Conservation (phyloP, 1,140 invertebrate species). For the Pseudoatta argentina region DNA sequence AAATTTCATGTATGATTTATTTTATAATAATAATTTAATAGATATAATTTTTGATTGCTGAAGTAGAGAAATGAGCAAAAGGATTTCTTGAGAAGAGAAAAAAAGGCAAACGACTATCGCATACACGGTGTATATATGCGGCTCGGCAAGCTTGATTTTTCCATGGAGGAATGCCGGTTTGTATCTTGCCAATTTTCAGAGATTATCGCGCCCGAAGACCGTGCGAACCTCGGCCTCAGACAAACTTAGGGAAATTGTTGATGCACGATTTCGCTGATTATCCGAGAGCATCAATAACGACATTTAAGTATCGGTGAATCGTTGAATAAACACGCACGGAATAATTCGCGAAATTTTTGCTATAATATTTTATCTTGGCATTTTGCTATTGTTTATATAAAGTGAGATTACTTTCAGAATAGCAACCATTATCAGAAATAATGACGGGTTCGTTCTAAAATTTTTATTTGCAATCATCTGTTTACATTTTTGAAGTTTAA, state of each 20-base stretch:
- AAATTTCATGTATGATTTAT: background rate
- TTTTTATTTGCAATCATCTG: background rate
- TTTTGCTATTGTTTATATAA: background rate
- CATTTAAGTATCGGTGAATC: conserved; percentile 13
- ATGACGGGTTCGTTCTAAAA: background rate
- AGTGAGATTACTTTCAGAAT: background rate
- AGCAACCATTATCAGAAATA: background rate
- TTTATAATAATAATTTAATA: background rate
- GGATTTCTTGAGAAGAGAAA: background rate
- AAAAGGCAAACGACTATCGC: background rate
- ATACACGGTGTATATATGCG: conserved; percentile 59
- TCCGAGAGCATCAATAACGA: conserved; percentile 16
- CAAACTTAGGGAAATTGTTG: conserved; percentile 51
- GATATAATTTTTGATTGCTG: background rate
- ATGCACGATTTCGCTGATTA: conserved; percentile 50
- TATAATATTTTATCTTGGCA: background rate
- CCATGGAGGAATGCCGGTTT: conserved; percentile 61
- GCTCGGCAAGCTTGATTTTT: conserved; percentile 63
- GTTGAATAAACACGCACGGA: background rate
- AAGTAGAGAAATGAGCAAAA: background rate
- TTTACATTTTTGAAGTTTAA: background rate
- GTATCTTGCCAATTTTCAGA: conserved; percentile 83
- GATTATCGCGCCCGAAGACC: conserved; percentile 81
- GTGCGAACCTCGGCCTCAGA: conserved; percentile 66
- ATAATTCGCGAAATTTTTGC: background rate